These are phyloP conservation scores for Numenius phaeopus DNA, from an alignment of 2,797 vertebrate genomes.

Conservation along the genomic window DNA sequence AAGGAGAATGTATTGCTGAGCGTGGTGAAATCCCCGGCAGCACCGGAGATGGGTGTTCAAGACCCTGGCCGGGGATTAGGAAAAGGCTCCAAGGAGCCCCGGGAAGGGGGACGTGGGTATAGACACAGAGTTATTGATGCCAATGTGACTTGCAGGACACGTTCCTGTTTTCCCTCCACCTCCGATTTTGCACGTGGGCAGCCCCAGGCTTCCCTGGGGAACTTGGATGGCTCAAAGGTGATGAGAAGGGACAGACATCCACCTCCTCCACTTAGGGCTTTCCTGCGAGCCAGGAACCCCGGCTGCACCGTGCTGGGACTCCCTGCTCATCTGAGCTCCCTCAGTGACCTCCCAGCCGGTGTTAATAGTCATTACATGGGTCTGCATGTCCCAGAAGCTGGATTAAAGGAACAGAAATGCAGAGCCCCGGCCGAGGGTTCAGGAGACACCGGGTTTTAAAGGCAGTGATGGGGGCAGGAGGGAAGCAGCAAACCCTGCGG, in stretches of 20 bases:
- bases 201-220: not conserved
- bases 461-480: not conserved
- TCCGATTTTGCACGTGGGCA: fast-evolving
- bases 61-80: fast-evolving
- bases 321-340: not conserved
- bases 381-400: not conserved
- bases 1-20: fast-evolving
- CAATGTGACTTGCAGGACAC: not conserved
- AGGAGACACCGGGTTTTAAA: not conserved
- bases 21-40: not conserved
- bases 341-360: fast-evolving
- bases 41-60: fast-evolving
- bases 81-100: not conserved
- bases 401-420: not conserved
- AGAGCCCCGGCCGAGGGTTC: fast-evolving
- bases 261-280: not conserved
- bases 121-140: not conserved
- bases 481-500: fast-evolving
- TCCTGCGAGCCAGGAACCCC: not conserved
- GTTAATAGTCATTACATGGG: not conserved
- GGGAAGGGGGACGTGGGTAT: fast-evolving
- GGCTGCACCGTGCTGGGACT: not conserved
- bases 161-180: not conserved
- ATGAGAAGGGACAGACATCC: not conserved
- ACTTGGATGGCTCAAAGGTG: not conserved